Conservation (phyloP, 1,140 invertebrate species). For the Trichogramma pretiosum region DNA sequence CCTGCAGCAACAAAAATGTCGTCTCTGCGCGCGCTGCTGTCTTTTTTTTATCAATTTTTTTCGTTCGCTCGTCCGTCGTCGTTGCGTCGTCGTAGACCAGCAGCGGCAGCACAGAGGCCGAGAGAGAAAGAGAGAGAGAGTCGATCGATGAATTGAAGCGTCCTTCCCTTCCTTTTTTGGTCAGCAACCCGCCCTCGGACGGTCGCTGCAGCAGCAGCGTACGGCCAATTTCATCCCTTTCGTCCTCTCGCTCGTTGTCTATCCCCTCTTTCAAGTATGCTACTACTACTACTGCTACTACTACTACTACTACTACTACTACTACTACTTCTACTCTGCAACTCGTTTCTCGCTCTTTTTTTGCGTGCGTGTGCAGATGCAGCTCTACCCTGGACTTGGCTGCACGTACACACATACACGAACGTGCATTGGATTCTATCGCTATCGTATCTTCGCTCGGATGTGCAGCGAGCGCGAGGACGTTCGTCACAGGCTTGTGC, state of each 20-base stretch:
- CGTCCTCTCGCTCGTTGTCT: constrained; percentile 19
- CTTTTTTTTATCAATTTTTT: constrained; percentile 6
- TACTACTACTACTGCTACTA: constrained; percentile 14
- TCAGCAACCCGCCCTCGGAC: constrained; percentile 24
- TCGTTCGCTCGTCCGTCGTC: background rate
- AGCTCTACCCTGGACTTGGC: constrained; percentile 24
- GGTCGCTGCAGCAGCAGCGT: constrained; percentile 29
- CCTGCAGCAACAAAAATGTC: constrained; percentile 33
- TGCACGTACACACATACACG: constrained; percentile 21
- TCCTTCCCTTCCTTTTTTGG: constrained; percentile 31
- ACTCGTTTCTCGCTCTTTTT: constrained; percentile 26
- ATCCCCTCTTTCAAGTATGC: background rate
- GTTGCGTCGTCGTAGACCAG: too few species aligned
- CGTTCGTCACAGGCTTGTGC: constrained; percentile 9
- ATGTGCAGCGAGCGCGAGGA: too few species aligned
- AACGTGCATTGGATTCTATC: too few species aligned
- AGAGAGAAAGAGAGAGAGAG: too few species aligned
- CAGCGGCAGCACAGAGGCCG: too few species aligned
- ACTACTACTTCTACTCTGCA: constrained; percentile 22
- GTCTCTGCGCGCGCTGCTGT: constrained; percentile 29
- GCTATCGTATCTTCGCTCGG: constrained; percentile 20
- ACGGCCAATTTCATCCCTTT: constrained; percentile 29
- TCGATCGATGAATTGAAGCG: constrained; percentile 48
- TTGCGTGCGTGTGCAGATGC: too few species aligned
- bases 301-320: constrained; percentile 19